Conservation (phyloP, 2,113 vertebrate species). For the Phasianus colchicus region DNA sequence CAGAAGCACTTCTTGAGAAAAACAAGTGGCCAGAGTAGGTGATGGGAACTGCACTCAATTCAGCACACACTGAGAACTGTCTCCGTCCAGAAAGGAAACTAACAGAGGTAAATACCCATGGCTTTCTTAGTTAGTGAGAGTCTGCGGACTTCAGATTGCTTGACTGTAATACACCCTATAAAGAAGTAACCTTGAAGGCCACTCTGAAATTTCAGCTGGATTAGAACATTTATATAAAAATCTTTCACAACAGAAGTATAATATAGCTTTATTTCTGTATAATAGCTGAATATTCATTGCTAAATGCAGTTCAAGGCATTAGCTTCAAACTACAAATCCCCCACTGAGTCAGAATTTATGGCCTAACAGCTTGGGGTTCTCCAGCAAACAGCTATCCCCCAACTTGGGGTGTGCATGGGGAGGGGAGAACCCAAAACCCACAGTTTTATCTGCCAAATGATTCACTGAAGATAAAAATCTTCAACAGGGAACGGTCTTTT, state of each 20-base stretch:
- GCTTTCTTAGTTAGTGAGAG: background rate
- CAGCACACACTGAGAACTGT: background rate
- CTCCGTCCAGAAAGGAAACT: constrained; percentile 1
- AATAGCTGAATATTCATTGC: background rate
- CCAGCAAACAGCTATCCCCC: background rate
- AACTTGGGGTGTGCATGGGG: background rate
- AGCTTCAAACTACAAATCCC: background rate
- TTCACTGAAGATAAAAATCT: background rate
- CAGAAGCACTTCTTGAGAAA: constrained; percentile 12
- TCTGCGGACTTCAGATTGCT: background rate
- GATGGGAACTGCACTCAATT: background rate
- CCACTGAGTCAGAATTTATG: background rate
- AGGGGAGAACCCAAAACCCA: background rate
- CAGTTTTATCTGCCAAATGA: background rate
- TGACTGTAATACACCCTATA: background rate
- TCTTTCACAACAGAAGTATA: background rate
- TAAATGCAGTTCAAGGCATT: background rate
- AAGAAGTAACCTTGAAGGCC: background rate
- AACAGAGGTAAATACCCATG: background rate
- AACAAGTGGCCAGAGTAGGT: background rate
- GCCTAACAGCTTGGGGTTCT: background rate
- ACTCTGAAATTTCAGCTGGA: background rate
- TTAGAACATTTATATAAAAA: background rate
- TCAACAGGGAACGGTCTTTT: background rate
- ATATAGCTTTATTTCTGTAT: background rate